Base-by-base conservation (phyloP, 2,888 invertebrate genomes). In the Ornithoptera alexandrae region DNA sequence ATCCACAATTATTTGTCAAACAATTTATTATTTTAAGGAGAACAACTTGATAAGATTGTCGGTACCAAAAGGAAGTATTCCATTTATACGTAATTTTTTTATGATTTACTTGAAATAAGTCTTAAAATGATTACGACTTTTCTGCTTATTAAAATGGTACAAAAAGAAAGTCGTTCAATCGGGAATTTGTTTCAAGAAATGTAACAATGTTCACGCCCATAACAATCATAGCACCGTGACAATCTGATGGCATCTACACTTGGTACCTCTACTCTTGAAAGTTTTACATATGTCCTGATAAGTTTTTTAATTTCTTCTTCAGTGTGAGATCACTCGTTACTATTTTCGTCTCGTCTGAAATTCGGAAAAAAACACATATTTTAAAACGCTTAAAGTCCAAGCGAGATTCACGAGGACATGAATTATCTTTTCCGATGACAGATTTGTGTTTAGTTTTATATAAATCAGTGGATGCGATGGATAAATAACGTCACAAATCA, bases 211-310 rank as follows among this genome's bases (percentile, higher is more conserved):
- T 30, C 30, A 30, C 30, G 3, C 30, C 4, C 5, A 30, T 30
- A 5, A 72, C 78, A 80, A 83, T 79, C 78, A 76, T 84, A 80
- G 81, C 81, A 81, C 67, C n/a, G 39, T 6, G 36, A 77, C 79
- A 10, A 75, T 72, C 78, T 77, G 87, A 85, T 90, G 90, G 89
- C 90, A 90, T 86, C 84, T 86, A 84, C 78, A 79, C 81, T 81
- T 80, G 80, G 78, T 81, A 76, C 76, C 76, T 75, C 77, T 77
- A 81, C 79, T 74, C 80, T 85, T 60, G 83, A 83, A 81, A 84
- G 82, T 83, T 87, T 84, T 78, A 76, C 78, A 81, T 81, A 78
- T 83, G 81, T 84, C 86, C 87, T 85, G 82, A 73, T 84, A 89
- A 88, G 87, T 90, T 89, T 88, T 86, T 86, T 84, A 78, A 76